Base-by-base conservation (phyloP, 2,888 invertebrate genomes). In the Drosophila melanosoma region DNA sequence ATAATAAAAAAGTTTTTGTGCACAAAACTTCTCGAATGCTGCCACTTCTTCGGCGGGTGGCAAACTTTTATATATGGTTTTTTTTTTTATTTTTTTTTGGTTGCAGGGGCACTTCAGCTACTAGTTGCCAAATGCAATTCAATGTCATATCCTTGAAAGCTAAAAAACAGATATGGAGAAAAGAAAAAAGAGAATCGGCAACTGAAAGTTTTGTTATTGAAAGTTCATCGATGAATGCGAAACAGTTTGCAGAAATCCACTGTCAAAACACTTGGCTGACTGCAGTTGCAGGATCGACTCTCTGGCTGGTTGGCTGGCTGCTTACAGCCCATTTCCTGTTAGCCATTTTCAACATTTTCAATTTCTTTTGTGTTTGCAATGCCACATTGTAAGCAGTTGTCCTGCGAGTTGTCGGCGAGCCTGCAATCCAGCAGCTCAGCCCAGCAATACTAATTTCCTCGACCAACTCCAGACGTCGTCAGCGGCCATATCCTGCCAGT, bases 181-280 rank as follows among this genome's bases (percentile, higher is more conserved):
- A 49, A n/a, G n/a, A 38, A 33, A 74, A 33, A 51, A 76, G 52
- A 74, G 33, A 36, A 53, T 64, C 60, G 65, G 51, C 71, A 71
- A 74, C 66, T 74, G 65, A 90, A 90, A 90, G 83, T 85, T 81
- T 81, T 90, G 83, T 86, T 90, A 89, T 85, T 85, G 85, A 85
- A 85, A 90, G 85, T 85, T 85, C 90, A 90, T 86, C 84, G 85
- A 90, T 89, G 85, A 86, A 90, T 88, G 89, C 62, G 76, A 75
- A 70, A 64, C 63, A 70, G 67, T 68, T 68, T 57, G 64, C 53
- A 58, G 60, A 69, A 57, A 58, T 59, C n/a, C 59, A 51, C 53
- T 61, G 59, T n/a, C 60, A 63, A 66, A 62, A 64, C 45, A 58
- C 65, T 68, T 78, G 49, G 64, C 42, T 57, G 65, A 65, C 57